phyloP scores from a whole-genome alignment of 2,888 invertebrate genomes.

The Chaitophorus viminalis region DNA sequence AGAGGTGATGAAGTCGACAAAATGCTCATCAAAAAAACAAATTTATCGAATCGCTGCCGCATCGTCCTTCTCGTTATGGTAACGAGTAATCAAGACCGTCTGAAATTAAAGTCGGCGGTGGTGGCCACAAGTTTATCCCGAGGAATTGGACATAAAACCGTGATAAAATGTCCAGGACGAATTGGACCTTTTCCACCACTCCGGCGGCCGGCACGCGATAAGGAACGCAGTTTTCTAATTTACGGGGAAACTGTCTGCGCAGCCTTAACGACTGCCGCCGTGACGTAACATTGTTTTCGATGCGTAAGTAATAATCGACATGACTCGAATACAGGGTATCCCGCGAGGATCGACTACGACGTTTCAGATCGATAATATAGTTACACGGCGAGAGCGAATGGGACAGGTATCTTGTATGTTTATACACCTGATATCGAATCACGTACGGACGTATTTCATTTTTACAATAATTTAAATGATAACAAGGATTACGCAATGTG shows the following conservation, averaged over 20 bases:
- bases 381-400: too few species aligned
- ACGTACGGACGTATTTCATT: not conserved
- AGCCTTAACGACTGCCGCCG: not conserved
- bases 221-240: not conserved
- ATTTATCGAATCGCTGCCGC: not conserved
- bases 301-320: not conserved
- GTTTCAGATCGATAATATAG: too few species aligned
- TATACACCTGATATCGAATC: too few species aligned
- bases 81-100: slow-evolving; percentile 17
- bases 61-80: not conserved
- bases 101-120: not conserved
- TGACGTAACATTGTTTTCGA: slow-evolving; percentile 28
- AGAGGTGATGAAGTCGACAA: not conserved
- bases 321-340: not conserved
- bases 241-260: not conserved
- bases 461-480: not conserved
- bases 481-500: not conserved
- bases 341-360: too few species aligned
- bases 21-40: not conserved
- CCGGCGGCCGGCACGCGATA: not conserved
- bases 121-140: not conserved
- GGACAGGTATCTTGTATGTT: too few species aligned
- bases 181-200: not conserved
- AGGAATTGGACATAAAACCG: not conserved
- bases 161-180: slow-evolving; percentile 19